These are phyloP conservation scores for Drosophila ezoana DNA, from an alignment of 2,888 invertebrate species.

Conservation along the genomic window DNA sequence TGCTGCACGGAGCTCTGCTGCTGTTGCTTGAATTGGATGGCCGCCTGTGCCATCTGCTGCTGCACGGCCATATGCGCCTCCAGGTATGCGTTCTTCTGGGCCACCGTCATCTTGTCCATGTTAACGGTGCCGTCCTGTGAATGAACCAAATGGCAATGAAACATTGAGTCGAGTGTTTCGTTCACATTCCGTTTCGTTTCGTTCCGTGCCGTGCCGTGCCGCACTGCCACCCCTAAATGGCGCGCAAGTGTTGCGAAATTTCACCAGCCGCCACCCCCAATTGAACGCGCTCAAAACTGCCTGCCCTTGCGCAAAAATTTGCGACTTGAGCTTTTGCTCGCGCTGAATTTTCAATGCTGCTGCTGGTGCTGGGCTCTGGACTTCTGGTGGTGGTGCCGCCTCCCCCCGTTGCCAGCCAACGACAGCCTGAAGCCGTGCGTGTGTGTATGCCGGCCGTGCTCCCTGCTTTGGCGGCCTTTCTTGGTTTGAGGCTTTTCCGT, in stretches of 20 bases:
- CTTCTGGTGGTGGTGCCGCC: conserved; percentile 3
- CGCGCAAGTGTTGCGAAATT: conserved; percentile 78
- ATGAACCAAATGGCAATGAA: conserved; percentile 28
- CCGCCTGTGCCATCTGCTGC: conserved; percentile 91
- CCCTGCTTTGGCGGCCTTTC: conserved; percentile 53
- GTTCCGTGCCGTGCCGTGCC: conserved; percentile 10
- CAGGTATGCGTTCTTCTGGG: conserved; percentile 90
- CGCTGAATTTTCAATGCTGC: conserved; percentile 40
- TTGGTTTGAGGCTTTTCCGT: conserved; percentile 77
- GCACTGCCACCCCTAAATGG: conserved; percentile 70
- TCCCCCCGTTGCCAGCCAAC: not conserved
- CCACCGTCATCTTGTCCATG: conserved; percentile 91
- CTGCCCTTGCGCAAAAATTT: conserved; percentile 79
- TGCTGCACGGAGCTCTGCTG: conserved; percentile 80
- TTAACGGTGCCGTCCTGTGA: conserved; percentile 88
- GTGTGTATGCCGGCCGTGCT: conserved; percentile 76
- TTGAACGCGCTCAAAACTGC: conserved; percentile 50
- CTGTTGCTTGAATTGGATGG: conserved; percentile 86
- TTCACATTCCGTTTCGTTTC: conserved; percentile 14
- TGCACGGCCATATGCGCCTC: conserved; percentile 91
- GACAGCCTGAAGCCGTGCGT: conserved; percentile 27
- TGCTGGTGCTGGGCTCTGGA: not conserved
- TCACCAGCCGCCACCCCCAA: conserved; percentile 52
- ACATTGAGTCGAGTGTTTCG: conserved; percentile 29
- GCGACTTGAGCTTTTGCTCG: conserved; percentile 75